Conservation (phyloP, 2,797 vertebrate genomes). For the Xiphophorus birchmanni region DNA sequence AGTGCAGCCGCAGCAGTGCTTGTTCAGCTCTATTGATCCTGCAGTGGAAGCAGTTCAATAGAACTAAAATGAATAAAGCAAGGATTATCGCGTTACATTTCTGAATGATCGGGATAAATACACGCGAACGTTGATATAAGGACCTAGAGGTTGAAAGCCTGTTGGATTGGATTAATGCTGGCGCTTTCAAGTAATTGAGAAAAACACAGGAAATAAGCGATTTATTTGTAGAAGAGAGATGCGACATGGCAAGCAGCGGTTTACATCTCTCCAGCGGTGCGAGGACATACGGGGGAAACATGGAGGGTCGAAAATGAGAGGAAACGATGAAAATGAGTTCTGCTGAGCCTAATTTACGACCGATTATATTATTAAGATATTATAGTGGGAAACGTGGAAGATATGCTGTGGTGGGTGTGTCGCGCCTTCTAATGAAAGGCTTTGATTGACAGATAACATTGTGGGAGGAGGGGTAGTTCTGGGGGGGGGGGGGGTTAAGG, state of each 20-base stretch:
- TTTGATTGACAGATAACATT: slow-evolving; percentile 60
- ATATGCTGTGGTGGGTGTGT: slow-evolving; percentile 65
- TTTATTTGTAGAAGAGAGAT: slow-evolving; percentile 50
- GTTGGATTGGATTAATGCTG: slow-evolving; percentile 47
- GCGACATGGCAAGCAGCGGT: slow-evolving; percentile 61
- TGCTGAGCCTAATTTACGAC: slow-evolving; percentile 29
- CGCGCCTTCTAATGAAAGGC: slow-evolving; percentile 38
- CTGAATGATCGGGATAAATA: neutral
- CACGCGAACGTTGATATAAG: slow-evolving; percentile 25
- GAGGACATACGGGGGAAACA: neutral
- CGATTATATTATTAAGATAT: slow-evolving; percentile 19
- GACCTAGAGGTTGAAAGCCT: slow-evolving; percentile 4
- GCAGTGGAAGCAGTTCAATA: slow-evolving; percentile 35
- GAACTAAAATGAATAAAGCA: slow-evolving; percentile 8
- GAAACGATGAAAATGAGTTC: neutral
- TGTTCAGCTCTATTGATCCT: slow-evolving; percentile 53
- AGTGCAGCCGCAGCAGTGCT: slow-evolving; percentile 42
- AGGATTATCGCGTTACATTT: slow-evolving; percentile 21
- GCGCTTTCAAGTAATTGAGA: slow-evolving; percentile 41
- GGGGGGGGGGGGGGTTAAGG: neutral
- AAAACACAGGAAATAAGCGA: slow-evolving; percentile 44
- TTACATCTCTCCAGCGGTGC: slow-evolving; percentile 64
- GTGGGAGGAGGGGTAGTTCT: slow-evolving; percentile 38
- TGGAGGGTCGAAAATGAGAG: slow-evolving; percentile 15
- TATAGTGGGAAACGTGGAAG: slow-evolving; percentile 24